Evolutionary conservation across 2,888 invertebrate genomes (phyloP).

Genomic region (Campaea margaritaria): DNA sequence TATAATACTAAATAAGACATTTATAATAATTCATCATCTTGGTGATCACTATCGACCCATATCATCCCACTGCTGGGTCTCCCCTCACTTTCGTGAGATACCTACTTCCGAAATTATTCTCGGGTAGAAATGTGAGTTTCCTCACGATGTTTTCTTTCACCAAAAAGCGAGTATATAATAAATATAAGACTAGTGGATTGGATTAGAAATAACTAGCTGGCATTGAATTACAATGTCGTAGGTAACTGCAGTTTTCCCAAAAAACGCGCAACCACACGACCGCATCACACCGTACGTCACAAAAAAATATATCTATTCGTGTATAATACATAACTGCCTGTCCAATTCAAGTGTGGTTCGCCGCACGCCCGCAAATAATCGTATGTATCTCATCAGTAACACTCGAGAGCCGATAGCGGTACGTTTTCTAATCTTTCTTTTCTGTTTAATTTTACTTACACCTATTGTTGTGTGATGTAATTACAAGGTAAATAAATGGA

Average conservation of each 20-base stretch:
- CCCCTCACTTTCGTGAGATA: too few species aligned
- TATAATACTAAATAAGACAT: too few species aligned
- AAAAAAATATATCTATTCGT: conserved; percentile 2
- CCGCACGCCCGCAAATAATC: conserved; percentile 33
- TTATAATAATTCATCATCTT: too few species aligned
- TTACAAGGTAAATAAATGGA: conserved; percentile 32
- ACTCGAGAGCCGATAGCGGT: conserved; percentile 27
- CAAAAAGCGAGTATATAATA: too few species aligned
- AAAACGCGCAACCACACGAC: background rate
- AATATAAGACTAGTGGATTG: too few species aligned
- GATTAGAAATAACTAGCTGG: too few species aligned
- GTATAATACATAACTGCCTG: conserved; percentile 10
- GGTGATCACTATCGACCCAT: too few species aligned
- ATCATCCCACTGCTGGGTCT: too few species aligned
- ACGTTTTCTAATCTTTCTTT: conserved; percentile 29
- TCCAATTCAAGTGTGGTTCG: conserved; percentile 25
- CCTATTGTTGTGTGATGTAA: conserved; percentile 30
- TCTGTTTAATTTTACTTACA: conserved; percentile 27
- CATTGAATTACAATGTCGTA: background rate
- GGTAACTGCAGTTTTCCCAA: background rate
- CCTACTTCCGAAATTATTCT: too few species aligned
- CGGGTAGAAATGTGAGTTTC: too few species aligned
- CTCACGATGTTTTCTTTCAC: too few species aligned
- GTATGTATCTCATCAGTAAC: conserved; percentile 33
- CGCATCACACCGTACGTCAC: background rate